Base-by-base conservation (phyloP, 1,140 invertebrate species). In the Achroia grisella region DNA sequence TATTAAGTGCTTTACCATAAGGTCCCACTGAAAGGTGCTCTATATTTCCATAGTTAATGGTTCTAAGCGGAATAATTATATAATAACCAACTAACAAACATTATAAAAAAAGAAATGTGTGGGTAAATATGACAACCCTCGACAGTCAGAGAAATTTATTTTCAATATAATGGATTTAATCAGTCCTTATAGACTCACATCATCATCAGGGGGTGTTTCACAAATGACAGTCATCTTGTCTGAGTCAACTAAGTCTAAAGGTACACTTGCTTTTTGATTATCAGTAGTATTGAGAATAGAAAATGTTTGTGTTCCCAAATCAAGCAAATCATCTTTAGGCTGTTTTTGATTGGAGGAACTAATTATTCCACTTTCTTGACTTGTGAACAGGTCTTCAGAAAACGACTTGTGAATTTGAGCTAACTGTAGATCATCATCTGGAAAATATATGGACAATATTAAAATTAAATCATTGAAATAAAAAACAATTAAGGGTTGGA, bases 341-440 rank as follows among this genome's bases (percentile, higher is more conserved):
- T 23, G 17, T 23, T 23, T 23, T 23, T 2, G 17, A 13, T 37
- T 37, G n/a, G 35, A 13, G 14, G 10, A 8, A n/a, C n/a, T 10
- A 10, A 14, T 8, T 9, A 31, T 10, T 15, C 17, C 32, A 27
- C 52, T 68, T 28, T 60, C 64, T 64, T 74, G 77, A 33, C 68
- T 77, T 13, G 58, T 54, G 40, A 80, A 71, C 13, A 83, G 39
- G 10, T 84, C 75, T 35, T 76, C 71, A 11, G 77, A 78, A 29
- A 36, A 41, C 8, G 62, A 68, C 54, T 64, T 65, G 12, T 66
- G 62, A 27, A 36, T 46, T 56, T 84, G 80, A 10, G 71, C 77
- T 28, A 76, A 44, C 31, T 74, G 77, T 35, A 84, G 47, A 39
- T 70, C 71, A 10, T 76, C 75, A 67, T 83, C 79, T 83, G 55